phyloP scores from a whole-genome alignment of 2,113 vertebrate genomes.

The Gasterosteus aculeatus region DNA sequence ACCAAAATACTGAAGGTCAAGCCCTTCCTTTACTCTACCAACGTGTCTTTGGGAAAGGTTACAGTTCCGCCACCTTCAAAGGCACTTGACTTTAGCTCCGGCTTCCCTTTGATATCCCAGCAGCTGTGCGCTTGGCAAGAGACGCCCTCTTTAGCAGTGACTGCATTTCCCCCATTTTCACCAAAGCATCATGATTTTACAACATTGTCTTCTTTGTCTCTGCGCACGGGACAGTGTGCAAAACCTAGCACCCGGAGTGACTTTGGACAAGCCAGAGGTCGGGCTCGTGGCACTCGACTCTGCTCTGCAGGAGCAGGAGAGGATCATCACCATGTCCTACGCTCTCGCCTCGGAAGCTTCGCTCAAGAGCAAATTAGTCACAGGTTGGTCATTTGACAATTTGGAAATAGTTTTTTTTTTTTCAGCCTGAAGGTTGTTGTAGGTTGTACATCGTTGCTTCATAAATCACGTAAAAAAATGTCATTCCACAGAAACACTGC shows the following conservation, averaged over 20 bases:
- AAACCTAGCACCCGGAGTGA: constrained; percentile 82
- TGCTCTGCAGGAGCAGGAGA: constrained; percentile 92
- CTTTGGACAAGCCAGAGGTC: constrained; percentile 82
- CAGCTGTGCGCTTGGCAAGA: background rate
- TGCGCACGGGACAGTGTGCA: constrained; percentile 83
- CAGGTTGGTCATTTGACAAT: constrained; percentile 84
- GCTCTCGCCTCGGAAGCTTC: constrained; percentile 96
- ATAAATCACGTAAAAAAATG: constrained; percentile 5
- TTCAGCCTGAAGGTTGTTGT: background rate
- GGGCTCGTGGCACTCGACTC: constrained; percentile 83
- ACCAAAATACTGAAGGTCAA: background rate
- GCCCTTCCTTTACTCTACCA: background rate
- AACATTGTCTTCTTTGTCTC: constrained; percentile 14
- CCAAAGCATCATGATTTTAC: background rate
- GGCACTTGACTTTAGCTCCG: background rate
- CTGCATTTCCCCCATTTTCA: background rate
- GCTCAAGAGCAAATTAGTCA: constrained; percentile 94
- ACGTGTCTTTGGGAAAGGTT: background rate
- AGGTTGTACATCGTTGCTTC: constrained; percentile 21
- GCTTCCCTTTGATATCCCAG: background rate
- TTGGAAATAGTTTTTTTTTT: background rate
- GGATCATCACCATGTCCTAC: constrained; percentile 97
- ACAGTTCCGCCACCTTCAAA: background rate
- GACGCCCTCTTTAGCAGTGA: background rate
- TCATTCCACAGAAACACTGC: constrained; percentile 8